Conservation (phyloP, 2,797 vertebrate genomes). For the Hylomyscus alleni region DNA sequence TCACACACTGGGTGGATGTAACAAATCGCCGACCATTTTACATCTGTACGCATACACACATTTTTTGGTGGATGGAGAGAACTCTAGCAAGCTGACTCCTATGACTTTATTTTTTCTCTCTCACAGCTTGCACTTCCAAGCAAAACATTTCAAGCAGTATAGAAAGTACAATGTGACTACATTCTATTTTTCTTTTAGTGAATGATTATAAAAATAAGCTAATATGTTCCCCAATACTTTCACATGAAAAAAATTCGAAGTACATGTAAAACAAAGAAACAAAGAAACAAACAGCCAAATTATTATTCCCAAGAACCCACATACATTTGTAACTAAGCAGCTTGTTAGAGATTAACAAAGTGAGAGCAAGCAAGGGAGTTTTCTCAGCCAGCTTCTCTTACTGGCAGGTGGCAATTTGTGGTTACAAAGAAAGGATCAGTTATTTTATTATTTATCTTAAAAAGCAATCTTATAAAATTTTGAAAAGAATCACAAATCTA, state of each 20-base stretch:
- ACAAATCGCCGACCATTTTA: neutral
- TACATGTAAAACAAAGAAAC: neutral
- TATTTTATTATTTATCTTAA: neutral
- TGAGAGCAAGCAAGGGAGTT: neutral
- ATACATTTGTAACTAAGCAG: too few species aligned
- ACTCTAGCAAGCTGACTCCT: neutral
- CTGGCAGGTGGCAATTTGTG: neutral
- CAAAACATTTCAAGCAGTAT: neutral
- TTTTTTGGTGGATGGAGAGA: neutral
- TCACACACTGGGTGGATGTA: neutral
- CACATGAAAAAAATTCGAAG: neutral
- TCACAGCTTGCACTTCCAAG: neutral
- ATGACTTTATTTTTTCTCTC: neutral
- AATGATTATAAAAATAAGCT: neutral
- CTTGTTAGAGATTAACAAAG: neutral
- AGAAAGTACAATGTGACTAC: neutral
- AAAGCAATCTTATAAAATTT: neutral
- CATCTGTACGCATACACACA: neutral
- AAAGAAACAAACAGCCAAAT: too few species aligned
- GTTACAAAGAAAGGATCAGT: neutral
- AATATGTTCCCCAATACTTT: neutral
- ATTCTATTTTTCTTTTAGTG: neutral
- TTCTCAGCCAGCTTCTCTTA: neutral
- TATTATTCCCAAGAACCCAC: neutral
- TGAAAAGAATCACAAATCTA: neutral